Percentiles rank a stretch among this genome's conserved stretches.
phyloP scores from a whole-genome alignment of 2,797 vertebrate genomes.

The Bradypodion pumilum region DNA sequence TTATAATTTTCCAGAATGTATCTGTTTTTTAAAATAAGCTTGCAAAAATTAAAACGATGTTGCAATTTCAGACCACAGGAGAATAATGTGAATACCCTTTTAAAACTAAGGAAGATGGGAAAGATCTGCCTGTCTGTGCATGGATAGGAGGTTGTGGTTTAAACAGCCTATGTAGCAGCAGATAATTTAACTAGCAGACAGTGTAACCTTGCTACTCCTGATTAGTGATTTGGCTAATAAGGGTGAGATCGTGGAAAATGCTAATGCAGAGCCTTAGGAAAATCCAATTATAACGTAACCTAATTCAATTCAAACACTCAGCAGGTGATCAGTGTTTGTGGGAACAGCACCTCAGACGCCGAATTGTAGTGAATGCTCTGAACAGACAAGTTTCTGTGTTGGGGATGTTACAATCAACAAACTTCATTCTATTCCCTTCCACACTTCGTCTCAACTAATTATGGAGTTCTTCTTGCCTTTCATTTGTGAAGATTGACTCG shows the following conservation, averaged over 20 bases:
- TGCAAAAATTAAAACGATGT: constrained; percentile 28
- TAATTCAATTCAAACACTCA: constrained; percentile 58
- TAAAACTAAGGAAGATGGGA: not conserved
- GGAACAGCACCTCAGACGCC: constrained; percentile 43
- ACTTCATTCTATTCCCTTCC: not conserved
- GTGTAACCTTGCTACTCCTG: constrained; percentile 10
- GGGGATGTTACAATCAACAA: constrained; percentile 22
- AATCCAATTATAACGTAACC: constrained; percentile 65
- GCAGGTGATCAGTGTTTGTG: constrained; percentile 52
- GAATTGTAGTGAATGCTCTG: not conserved
- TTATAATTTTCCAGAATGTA: not conserved
- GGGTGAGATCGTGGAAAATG: constrained; percentile 69
- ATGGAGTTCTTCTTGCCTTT: not conserved
- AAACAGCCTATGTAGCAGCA: constrained; percentile 28
- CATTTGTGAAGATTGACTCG: constrained; percentile 33
- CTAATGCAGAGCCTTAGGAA: constrained; percentile 57
- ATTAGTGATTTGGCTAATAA: constrained; percentile 62
- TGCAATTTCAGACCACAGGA: constrained; percentile 24
- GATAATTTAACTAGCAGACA: constrained; percentile 58
- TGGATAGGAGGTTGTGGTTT: constrained; percentile 37
- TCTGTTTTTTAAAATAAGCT: constrained; percentile 18
- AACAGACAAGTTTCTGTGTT: constrained; percentile 52
- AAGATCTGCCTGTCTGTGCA: constrained; percentile 1
- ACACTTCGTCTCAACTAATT: constrained; percentile 14
- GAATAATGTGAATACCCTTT: constrained; percentile 11